These are phyloP conservation scores for Ceratina calcarata DNA, from an alignment of 1,140 invertebrate genomes.

Conservation along the genomic window DNA sequence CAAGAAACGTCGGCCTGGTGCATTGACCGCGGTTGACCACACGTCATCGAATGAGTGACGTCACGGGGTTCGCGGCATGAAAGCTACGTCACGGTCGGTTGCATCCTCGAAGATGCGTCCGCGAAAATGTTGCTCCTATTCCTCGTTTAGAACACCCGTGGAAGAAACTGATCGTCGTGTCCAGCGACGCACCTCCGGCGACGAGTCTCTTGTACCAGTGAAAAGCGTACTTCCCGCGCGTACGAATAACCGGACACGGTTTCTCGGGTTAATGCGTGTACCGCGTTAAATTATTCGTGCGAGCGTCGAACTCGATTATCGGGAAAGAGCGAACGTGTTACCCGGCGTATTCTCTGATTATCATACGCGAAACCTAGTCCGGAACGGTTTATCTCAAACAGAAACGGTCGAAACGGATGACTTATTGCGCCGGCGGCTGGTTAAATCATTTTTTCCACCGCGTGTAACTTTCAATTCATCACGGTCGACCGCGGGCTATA, in stretches of 20 bases:
- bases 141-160: background rate
- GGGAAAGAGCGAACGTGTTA: background rate
- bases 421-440: conserved; percentile 28
- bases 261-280: background rate
- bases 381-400: conserved; percentile 7
- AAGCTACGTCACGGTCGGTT: conserved; percentile 77
- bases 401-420: conserved; percentile 43
- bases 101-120: conserved; percentile 64
- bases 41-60: conserved; percentile 81
- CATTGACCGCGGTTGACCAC: conserved; percentile 81
- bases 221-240: background rate
- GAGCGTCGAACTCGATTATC: background rate
- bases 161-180: background rate
- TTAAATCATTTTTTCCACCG: conserved; percentile 26
- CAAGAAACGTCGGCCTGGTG: conserved; percentile 77
- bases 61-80: conserved; percentile 69
- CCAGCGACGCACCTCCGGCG: background rate
- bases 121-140: conserved; percentile 50
- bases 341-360: conserved; percentile 4
- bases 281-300: background rate
- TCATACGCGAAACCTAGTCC: conserved; percentile 7
- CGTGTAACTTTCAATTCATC: conserved; percentile 59
- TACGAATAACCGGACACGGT: background rate
- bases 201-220: background rate
- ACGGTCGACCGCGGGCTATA: conserved; percentile 60